phyloP scores from a whole-genome alignment of 37 sponge, comb jelly and placozoan species.

The Ephydatia muelleri region DNA sequence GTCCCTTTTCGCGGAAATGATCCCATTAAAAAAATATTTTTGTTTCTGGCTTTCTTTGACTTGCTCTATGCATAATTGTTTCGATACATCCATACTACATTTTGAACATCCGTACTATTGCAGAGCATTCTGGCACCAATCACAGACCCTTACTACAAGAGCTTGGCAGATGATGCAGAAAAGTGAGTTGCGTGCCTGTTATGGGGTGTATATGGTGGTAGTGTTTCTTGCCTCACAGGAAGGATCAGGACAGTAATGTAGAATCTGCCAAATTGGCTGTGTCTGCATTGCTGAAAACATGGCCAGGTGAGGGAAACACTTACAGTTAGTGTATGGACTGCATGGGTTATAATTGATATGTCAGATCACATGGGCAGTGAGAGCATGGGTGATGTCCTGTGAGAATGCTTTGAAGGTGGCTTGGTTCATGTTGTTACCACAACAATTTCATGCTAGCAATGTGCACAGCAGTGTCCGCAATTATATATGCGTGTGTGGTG shows the following conservation, averaged over 20 bases:
- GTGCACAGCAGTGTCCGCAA: too few species aligned
- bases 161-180: slow-evolving; percentile 6
- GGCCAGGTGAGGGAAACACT: slow-evolving; percentile 46
- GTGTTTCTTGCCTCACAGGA: neutral
- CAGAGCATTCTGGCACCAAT: slow-evolving; percentile 74
- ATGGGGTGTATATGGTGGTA: neutral
- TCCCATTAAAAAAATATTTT: neutral
- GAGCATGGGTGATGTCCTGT: too few species aligned
- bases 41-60: neutral
- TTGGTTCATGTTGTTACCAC: too few species aligned
- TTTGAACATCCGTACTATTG: neutral
- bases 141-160: slow-evolving; percentile 73
- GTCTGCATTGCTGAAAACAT: slow-evolving; percentile 59
- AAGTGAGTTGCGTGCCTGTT: neutral
- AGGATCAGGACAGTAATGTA: slow-evolving; percentile 29
- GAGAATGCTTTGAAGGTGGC: too few species aligned
- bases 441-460: too few species aligned
- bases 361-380: too few species aligned
- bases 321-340: too few species aligned
- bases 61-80: too few species aligned
- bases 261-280: slow-evolving; percentile 64
- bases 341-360: too few species aligned
- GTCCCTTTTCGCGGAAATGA: too few species aligned
- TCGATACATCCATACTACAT: neutral
- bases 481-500: neutral